Conservation (phyloP, 1,140 invertebrate genomes). For the Pinna nobilis region DNA sequence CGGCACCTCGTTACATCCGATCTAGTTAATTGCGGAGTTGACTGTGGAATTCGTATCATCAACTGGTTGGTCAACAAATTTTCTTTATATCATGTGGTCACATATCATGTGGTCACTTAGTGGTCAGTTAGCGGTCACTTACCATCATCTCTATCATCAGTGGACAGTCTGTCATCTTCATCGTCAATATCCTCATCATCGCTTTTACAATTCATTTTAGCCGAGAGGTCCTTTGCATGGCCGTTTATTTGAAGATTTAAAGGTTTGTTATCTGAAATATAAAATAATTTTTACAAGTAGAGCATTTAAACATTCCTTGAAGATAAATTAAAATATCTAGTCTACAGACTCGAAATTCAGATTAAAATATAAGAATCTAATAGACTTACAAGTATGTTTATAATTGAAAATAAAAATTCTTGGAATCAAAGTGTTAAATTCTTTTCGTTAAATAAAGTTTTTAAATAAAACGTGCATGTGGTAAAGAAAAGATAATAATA, state of each 20-base stretch:
- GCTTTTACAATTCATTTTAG: constrained; percentile 35
- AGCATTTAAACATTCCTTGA: constrained; percentile 15
- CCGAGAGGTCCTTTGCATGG: constrained; percentile 48
- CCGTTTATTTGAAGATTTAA: constrained; percentile 58
- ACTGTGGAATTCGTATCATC: too few species aligned
- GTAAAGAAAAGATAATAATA: too few species aligned
- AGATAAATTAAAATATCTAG: too few species aligned
- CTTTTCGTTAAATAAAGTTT: too few species aligned
- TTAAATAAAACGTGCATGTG: too few species aligned
- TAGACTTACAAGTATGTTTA: too few species aligned
- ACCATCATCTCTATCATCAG: constrained; percentile 61
- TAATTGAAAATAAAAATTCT: too few species aligned
- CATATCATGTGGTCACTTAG: neutral
- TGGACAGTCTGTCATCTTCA: constrained; percentile 55
- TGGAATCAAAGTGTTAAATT: too few species aligned
- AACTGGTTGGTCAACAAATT: neutral
- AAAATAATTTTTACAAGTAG: constrained; percentile 26
- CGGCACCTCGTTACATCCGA: too few species aligned
- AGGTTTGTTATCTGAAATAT: constrained; percentile 55
- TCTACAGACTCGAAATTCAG: too few species aligned
- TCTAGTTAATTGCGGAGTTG: too few species aligned
- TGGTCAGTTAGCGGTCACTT: constrained; percentile 18
- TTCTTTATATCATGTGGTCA: neutral
- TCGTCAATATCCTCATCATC: constrained; percentile 58
- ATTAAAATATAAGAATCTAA: too few species aligned